Conservation (phyloP, 2,888 invertebrate species). For the Protophormia terraenovae region DNA sequence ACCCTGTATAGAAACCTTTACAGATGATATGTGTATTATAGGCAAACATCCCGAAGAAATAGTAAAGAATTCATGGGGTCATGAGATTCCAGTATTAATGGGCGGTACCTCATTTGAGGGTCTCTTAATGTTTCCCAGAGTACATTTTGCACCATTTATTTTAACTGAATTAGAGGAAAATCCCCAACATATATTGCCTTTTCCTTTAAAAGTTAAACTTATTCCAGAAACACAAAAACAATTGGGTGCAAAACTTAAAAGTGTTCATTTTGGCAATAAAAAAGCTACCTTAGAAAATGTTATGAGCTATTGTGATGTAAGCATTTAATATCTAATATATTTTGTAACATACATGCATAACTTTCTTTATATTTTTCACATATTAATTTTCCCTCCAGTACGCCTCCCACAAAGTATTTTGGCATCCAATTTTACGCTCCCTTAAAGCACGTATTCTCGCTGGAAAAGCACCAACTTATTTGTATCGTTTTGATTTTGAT, state of each 20-base stretch:
- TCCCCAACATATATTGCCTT: slow-evolving; percentile 76
- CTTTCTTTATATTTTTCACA: background rate
- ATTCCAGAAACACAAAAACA: slow-evolving; percentile 68
- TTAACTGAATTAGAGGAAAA: slow-evolving; percentile 71
- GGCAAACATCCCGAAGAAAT: slow-evolving; percentile 73
- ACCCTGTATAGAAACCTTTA: slow-evolving; percentile 78
- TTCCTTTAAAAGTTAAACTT: slow-evolving; percentile 71
- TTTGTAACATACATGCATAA: too few relatives aligned
- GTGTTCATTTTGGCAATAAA: slow-evolving; percentile 73
- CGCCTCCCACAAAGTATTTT: slow-evolving; percentile 78
- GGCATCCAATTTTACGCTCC: slow-evolving; percentile 77
- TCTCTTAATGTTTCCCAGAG: slow-evolving; percentile 74
- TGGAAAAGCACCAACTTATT: slow-evolving; percentile 74
- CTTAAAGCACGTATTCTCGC: slow-evolving; percentile 71
- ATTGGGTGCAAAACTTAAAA: slow-evolving; percentile 70
- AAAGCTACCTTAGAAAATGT: slow-evolving; percentile 77
- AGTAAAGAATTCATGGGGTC: slow-evolving; percentile 76
- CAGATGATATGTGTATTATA: slow-evolving; percentile 73
- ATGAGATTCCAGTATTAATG: slow-evolving; percentile 77
- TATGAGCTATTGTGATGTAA: slow-evolving; percentile 77
- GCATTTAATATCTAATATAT: background rate
- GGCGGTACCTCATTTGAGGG: slow-evolving; percentile 80
- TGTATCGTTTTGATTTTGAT: slow-evolving; percentile 80
- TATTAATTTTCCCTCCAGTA: slow-evolving; percentile 71
- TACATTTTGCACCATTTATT: slow-evolving; percentile 72